Evolutionary conservation across 2,797 vertebrate genomes (phyloP), one percentile per base, ranked within the genome.

Genomic region (Momotus momota): DNA sequence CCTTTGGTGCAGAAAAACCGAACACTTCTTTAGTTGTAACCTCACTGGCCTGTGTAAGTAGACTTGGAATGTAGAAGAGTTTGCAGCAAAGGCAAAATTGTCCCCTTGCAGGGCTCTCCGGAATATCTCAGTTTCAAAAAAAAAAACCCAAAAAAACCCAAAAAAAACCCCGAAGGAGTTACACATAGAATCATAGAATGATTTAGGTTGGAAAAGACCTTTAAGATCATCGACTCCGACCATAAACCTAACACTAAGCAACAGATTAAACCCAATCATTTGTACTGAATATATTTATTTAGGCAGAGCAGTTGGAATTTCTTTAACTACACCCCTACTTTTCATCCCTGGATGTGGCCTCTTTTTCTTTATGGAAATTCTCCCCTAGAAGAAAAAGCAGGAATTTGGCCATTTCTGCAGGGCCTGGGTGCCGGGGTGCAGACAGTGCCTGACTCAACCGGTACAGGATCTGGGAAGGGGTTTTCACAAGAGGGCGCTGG

Each of bases 401-500:
- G 14, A 45, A 54, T 73, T 9, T 69, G 61, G 31, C 33, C 40
- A 14, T 46, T 81, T 45, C 45, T 21, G 18, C 33, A 73, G 54
- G 72, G 52, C 18, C 46, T 38, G 71, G 22, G 14, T 58, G 58
- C 49, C 3, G 2, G 27, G 43, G 14, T 22, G 25, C 57, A 7
- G 51, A 3, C 12, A 0, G 55, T 5, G 79, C 46, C 69, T 1
- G 66, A 41, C 12, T 72, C 17, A 1, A 14, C 7, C 29, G 0
- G 7, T 1, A 54, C 33, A 3, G 33, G 16, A 22, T 4, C 35
- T 5, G 3, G 45, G 49, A 46, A 61, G 12, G 17, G 71, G 5
- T 5, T 54, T 74, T 86, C 95, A 90, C 82, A 65, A 97, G 96
- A 95, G 96, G 96, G 95, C 93, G 77, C 96, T 91, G 88, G 66